phyloP scores from a whole-genome alignment of 2,888 invertebrate genomes.

The Xestoiulus laeticollis region DNA sequence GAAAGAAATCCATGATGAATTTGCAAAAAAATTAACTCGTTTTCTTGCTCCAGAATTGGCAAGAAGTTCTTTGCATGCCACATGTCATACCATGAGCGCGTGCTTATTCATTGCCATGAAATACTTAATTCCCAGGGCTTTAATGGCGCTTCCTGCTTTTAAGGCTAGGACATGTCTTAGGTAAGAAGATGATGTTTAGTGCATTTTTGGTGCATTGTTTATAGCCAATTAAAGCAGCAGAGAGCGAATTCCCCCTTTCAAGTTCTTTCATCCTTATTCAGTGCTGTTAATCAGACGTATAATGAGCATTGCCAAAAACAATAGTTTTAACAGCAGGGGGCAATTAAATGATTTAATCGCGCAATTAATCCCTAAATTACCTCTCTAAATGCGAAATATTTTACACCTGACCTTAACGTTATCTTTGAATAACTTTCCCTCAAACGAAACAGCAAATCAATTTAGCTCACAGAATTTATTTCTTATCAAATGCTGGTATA shows the following conservation, averaged over 20 bases:
- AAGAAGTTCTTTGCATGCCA: no score
- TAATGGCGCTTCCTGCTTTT: neutral
- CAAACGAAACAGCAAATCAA: neutral
- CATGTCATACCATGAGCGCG: no score
- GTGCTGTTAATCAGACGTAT: neutral
- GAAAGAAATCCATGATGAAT: no score
- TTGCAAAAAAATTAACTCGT: no score
- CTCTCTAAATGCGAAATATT: neutral
- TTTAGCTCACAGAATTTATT: neutral
- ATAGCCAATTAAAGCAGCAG: neutral
- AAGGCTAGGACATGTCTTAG: neutral
- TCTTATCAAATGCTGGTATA: neutral
- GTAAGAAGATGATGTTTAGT: neutral
- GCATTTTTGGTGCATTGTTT: neutral
- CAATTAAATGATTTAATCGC: neutral
- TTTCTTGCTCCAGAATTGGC: no score
- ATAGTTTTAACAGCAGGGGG: conserved; percentile 3
- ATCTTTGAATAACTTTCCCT: neutral
- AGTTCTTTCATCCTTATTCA: neutral
- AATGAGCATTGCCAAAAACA: neutral
- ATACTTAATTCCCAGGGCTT: neutral
- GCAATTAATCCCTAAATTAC: neutral
- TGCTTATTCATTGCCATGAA: no score
- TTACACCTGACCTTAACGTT: neutral
- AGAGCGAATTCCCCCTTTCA: neutral